Base-by-base conservation (phyloP, 2,797 vertebrate genomes). In the Streptopelia turtur region DNA sequence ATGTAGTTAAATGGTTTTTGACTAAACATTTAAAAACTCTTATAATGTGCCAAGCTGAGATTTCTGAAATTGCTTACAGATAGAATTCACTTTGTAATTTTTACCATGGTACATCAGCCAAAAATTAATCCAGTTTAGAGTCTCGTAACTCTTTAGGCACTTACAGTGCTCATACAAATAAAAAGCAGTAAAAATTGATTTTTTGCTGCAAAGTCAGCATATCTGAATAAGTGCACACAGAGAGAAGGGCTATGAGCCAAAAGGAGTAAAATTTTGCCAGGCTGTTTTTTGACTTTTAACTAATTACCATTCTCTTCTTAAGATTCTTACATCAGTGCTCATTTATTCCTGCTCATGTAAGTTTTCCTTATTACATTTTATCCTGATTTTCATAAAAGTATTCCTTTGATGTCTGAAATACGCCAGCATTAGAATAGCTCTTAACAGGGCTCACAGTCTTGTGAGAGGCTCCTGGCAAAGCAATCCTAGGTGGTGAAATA, bases 131-230 rank as follows among this genome's bases (percentile, higher is more conserved):
- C 15, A 28, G n/a, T 47, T 86, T 35, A 70, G 65, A 70, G 69
- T 90, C 13, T 65, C 47, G 13, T 57, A 39, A 35, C 13, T 93
- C 17, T 91, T 77, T 3, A 75, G 68, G n/a, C 18, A 37, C 25
- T 68, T 68, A 4, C 10, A 56, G 18, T 43, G 24, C 0, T 1
- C 16, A 16, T 25, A 43, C 56, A 81, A 87, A 57, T 91, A 81
- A 79, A 94, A 94, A 76, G 28, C 59, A 68, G 24, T 64, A 55
- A 83, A 83, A 87, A 94, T n/a, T 57, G 31, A 82, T 89, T 91
- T 91, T 82, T 90, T 50, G 39, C 43, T 89, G 65, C 37, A 16
- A 10, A 68, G 61, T 93, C 79, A 93, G 72, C 65, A 4, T 80
- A 16, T 64, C 50, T 57, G 69, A 64, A 1, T 57, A 59, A 71